phyloP scores from a whole-genome alignment of 2,888 invertebrate genomes.

The Boloria euphrosyne region DNA sequence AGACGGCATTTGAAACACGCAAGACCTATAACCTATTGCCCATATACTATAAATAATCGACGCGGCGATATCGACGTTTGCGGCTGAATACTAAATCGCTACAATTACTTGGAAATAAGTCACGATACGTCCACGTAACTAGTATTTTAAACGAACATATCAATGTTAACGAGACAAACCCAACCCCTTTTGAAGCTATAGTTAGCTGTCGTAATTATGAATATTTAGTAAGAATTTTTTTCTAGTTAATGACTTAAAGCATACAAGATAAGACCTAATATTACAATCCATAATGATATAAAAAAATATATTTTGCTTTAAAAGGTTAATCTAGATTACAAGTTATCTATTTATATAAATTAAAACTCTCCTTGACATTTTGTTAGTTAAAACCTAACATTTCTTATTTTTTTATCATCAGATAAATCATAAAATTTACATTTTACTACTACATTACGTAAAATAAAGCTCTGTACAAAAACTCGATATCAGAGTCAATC shows the following conservation, averaged over 20 bases:
- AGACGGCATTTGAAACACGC: slow-evolving; percentile 11
- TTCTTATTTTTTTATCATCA: too few relatives aligned
- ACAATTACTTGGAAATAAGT: slow-evolving; percentile 7
- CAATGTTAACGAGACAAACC: neutral
- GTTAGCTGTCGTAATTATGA: neutral
- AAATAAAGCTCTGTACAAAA: neutral
- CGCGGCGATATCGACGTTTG: slow-evolving; percentile 22
- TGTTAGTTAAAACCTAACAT: too few relatives aligned
- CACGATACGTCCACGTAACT: slow-evolving; percentile 10
- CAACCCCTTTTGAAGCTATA: neutral
- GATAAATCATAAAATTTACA: neutral
- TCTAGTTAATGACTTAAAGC: too few relatives aligned
- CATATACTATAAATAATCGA: slow-evolving; percentile 11
- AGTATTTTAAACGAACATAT: slow-evolving; percentile 5
- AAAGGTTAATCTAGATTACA: too few relatives aligned
- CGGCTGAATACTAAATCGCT: slow-evolving; percentile 18
- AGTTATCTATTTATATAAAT: too few relatives aligned
- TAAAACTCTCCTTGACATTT: too few relatives aligned
- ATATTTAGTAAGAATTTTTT: neutral
- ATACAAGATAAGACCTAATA: too few relatives aligned
- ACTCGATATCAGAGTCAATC: slow-evolving; percentile 1
- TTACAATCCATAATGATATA: too few relatives aligned
- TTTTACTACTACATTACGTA: neutral
- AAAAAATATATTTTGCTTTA: too few relatives aligned
- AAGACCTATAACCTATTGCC: slow-evolving; percentile 19